Evolutionary conservation across 1,140 invertebrate genomes (phyloP), one percentile per base, ranked within the genome.

Genomic region (Vanessa atalanta): DNA sequence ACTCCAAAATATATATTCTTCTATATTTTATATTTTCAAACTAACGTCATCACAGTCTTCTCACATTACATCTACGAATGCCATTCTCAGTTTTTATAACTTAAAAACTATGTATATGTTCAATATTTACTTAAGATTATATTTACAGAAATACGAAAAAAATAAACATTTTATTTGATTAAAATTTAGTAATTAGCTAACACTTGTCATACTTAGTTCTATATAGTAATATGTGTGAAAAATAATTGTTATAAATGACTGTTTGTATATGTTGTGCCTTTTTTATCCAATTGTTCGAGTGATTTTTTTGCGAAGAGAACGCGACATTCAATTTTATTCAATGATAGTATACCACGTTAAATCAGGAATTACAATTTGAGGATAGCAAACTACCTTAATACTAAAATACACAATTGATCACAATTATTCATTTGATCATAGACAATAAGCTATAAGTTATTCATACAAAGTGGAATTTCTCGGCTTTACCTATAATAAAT

Each of bases 21-120:
- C 14, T 53, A 68, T 37, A 73, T 68, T 68, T 68, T 31, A 61
- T 69, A 37, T 71, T 71, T 65, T 53, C 47, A 37, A 51, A 71
- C 83, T 75, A 88, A 82, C 87, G 75, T 89, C 87, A 90, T 89
- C 89, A 91, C 89, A 91, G 89, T 91, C 88, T 89, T 89, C 85
- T 85, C 81, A 88, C 85, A 87, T 80, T 88, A 88, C 60, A 78
- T 77, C 79, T 82, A 79, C 55, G 78, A 76, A 79, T 71, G 69
- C 70, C 57, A 63, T 73, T 73, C 65, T 64, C 76, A 68, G 47
- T 68, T 50, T 55, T 57, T 69, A 70, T 70, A 73, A 65, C 76
- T 70, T 71, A 64, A 60, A 48, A 72, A 71, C 23, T 74, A 74
- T 69, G 65, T 68, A 73, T 65, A 73, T 23, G 48, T 47, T 61